Evolutionary conservation across 53 echinoderm and acorn worm species (phyloP).

Genomic region (Holothuria scabra): DNA sequence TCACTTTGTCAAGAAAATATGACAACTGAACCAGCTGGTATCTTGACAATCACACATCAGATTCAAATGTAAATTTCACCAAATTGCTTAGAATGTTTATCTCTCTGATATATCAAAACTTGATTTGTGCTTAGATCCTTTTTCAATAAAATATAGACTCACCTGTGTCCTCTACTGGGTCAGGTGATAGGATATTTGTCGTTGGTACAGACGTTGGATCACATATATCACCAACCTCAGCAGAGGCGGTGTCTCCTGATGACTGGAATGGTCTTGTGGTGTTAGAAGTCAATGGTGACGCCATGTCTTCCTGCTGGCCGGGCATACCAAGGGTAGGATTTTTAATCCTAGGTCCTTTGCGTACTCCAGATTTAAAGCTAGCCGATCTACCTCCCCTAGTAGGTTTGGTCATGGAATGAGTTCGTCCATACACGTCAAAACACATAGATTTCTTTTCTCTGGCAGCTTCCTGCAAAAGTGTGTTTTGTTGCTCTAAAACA

Average conservation of each 20-base stretch:
- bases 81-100: too few relatives aligned
- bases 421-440: conserved; percentile 42
- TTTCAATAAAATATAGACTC: too few relatives aligned
- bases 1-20: too few relatives aligned
- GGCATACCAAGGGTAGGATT: conserved; percentile 48
- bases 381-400: not conserved
- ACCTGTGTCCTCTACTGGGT: conserved; percentile 8
- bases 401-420: conserved; percentile 28
- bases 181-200: not conserved
- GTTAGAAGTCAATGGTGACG: too few relatives aligned
- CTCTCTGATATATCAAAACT: too few relatives aligned
- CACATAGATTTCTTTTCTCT: conserved; percentile 8
- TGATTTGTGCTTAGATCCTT: too few relatives aligned
- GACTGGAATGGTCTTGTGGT: too few relatives aligned
- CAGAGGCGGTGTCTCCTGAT: too few relatives aligned
- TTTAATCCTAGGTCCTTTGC: conserved; percentile 53
- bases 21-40: too few relatives aligned
- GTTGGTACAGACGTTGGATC: not conserved
- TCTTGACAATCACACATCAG: too few relatives aligned
- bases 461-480: not conserved
- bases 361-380: conserved; percentile 9
- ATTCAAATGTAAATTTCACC: too few relatives aligned
- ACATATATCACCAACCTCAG: too few relatives aligned
- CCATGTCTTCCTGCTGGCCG: not conserved
- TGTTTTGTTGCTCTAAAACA: conserved; percentile 26